A percentile compares a stretch with the other conserved stretches of the same genome.
phyloP scores from a whole-genome alignment of 1,140 invertebrate genomes.

The Cotesia vestalis region DNA sequence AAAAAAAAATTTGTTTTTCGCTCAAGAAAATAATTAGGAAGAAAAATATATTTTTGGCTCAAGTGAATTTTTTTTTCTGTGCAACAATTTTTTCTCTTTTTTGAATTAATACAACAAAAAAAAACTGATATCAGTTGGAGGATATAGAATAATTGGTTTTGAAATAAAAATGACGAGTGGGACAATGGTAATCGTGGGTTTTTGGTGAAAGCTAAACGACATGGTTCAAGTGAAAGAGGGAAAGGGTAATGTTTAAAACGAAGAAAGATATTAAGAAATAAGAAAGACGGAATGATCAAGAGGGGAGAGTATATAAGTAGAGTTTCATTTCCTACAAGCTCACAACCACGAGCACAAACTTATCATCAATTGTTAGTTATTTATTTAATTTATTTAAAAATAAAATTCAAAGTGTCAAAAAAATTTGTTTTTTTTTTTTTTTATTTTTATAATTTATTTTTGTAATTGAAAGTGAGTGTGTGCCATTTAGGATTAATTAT shows the following conservation, averaged over 20 bases:
- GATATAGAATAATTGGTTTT: not conserved
- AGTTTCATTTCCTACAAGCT: slow-evolving; percentile 57
- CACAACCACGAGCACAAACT: slow-evolving; percentile 54
- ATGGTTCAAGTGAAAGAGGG: not conserved
- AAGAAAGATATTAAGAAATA: slow-evolving; percentile 53
- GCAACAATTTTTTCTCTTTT: not conserved
- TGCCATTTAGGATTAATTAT: too few species aligned
- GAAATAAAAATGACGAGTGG: slow-evolving; percentile 10
- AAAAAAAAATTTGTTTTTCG: too few species aligned
- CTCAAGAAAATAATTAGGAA: too few species aligned
- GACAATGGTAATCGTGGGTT: slow-evolving; percentile 14
- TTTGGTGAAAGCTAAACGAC: slow-evolving; percentile 29
- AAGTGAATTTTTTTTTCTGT: too few species aligned
- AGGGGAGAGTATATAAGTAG: slow-evolving; percentile 63
- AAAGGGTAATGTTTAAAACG: slow-evolving; percentile 33
- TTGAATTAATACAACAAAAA: not conserved
- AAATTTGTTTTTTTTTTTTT: not conserved
- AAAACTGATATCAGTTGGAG: not conserved
- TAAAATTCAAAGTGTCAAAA: not conserved
- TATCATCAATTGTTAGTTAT: slow-evolving; percentile 45
- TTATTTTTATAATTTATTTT: not conserved
- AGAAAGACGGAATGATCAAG: slow-evolving; percentile 40
- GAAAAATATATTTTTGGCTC: too few species aligned
- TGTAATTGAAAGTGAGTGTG: too few species aligned
- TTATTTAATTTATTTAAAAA: slow-evolving; percentile 9